Evolutionary conservation across 2,797 vertebrate species (phyloP), one percentile per base, ranked within the genome.

Genomic region (Perodicticus potto): DNA sequence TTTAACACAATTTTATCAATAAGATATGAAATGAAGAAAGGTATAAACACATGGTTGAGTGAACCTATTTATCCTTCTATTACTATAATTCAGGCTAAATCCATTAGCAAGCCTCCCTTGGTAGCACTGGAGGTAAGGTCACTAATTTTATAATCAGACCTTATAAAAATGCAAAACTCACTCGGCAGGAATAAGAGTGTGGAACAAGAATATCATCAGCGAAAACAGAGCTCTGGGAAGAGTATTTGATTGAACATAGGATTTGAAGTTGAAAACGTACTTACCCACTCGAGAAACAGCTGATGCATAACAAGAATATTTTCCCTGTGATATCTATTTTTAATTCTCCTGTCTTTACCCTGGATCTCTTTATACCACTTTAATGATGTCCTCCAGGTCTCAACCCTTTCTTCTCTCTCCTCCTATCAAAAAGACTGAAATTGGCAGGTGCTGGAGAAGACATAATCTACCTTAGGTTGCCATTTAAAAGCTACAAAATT

Each of bases 401-500:
- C 61, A 65, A 73, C 89, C 65, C 43, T 86, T 80, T 89, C 95
- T 93, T 88, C 94, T 91, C 86, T 95, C 86, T 80, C 95, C 95
- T 87, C 76, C 92, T 94, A 57, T 95, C 87, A 95, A 86, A 97
- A 96, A 94, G 86, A 92, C 57, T 90, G 89, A 96, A 98, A 98
- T 96, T 95, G 91, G 72, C 89, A 95, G 91, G 78, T 94, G 87
- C 86, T 53, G 53, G 27, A 84, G 34, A 94, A 88, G 78, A 92
- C 73, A 95, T 97, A 96, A 97, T 96, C 97, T 96, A 96, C 94
- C 92, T 91, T 85, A 95, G 72, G 94, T 95, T 96, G 91, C 95
- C 85, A n/a, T 97, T 83, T 96, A 96, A 96, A 96, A 97, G 97
- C 94, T 80, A 86, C 91, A 95, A 40, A 96, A 95, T 95, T 97